Percentiles rank a stretch among this genome's conserved stretches.
phyloP scores from a whole-genome alignment of 2,797 vertebrate species.

The Cossypha niveicapilla region DNA sequence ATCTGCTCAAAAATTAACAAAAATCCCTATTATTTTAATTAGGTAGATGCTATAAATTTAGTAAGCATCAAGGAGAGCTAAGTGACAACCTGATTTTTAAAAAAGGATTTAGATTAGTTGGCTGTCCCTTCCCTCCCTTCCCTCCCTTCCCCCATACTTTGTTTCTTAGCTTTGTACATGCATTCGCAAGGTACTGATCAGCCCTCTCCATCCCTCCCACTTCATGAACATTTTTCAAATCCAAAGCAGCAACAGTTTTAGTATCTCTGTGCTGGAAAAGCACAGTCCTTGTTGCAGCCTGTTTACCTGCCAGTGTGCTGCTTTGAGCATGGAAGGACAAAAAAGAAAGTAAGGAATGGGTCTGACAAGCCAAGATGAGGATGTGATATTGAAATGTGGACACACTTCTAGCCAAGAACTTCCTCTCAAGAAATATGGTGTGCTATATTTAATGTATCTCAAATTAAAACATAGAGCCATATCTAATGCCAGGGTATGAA shows the following conservation, averaged over 20 bases:
- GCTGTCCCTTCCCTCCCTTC: neutral
- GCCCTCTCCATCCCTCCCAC: neutral
- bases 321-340: neutral
- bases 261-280: neutral
- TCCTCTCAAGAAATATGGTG: neutral
- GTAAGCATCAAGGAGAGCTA: neutral
- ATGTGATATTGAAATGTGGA: neutral
- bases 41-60: neutral
- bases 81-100: neutral
- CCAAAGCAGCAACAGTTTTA: neutral
- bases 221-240: neutral
- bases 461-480: neutral
- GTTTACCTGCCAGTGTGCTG: neutral
- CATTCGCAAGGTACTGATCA: neutral
- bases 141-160: neutral
- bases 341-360: neutral
- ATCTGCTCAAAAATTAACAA: no score
- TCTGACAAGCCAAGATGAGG: neutral
- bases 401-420: neutral
- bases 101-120: neutral
- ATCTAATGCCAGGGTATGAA: neutral
- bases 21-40: no score
- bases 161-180: neutral
- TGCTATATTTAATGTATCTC: neutral
- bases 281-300: neutral